These are phyloP conservation scores for Drosophila lowei DNA, from an alignment of 1,140 invertebrate species.

Conservation along the genomic window DNA sequence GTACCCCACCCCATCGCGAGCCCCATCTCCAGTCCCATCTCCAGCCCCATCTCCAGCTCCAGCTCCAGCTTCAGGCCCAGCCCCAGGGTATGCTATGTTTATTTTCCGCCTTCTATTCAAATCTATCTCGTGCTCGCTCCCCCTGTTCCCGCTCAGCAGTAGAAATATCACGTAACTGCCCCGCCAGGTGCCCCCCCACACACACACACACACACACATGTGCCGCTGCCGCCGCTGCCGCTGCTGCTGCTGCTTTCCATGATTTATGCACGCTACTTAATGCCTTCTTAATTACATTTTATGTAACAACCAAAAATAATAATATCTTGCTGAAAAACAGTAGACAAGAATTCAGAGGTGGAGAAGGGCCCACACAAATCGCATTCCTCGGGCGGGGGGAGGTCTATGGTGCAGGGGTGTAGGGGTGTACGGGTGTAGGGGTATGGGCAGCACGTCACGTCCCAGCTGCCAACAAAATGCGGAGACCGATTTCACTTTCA, in stretches of 20 bases:
- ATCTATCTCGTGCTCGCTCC: too few relatives aligned
- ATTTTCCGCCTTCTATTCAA: neutral
- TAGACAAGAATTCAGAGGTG: constrained; percentile 17
- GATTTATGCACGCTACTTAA: constrained; percentile 78
- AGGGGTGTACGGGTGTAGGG: too few relatives aligned
- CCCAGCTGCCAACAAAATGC: constrained; percentile 54
- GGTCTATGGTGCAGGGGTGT: too few relatives aligned
- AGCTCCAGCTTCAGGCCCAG: constrained; percentile 6
- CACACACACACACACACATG: constrained; percentile 33
- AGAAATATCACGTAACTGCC: constrained; percentile 22
- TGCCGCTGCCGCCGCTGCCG: constrained; percentile 4
- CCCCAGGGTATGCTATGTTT: neutral
- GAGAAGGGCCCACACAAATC: constrained; percentile 56
- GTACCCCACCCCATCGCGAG: constrained; percentile 4
- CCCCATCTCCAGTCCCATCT: constrained; percentile 1
- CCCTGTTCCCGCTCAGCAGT: neutral
- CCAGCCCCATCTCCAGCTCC: constrained; percentile 1
- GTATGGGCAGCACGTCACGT: constrained; percentile 25
- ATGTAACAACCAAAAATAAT: constrained; percentile 57
- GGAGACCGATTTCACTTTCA: constrained; percentile 70
- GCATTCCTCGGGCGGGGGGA: constrained; percentile 30
- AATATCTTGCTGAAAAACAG: constrained; percentile 60
- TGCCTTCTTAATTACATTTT: constrained; percentile 79
- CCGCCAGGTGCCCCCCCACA: constrained; percentile 34
- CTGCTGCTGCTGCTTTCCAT: constrained; percentile 13